Base-by-base conservation (phyloP, 2,888 invertebrate genomes). In the Plagodis pulveraria region DNA sequence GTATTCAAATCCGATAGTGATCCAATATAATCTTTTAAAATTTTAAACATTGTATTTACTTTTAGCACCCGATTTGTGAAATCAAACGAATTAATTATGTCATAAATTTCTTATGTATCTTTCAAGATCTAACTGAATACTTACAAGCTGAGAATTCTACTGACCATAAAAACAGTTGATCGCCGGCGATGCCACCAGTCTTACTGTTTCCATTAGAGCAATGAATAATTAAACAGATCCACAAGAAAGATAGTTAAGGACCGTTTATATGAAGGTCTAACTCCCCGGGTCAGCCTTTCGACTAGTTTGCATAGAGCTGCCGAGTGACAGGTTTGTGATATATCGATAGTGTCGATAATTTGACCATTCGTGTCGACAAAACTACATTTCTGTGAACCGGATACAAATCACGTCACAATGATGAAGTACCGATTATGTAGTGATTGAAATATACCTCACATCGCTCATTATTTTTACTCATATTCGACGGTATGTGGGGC, bases 261-360 rank as follows among this genome's bases (percentile, higher is more conserved):
- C 45, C 61, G 60, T 64, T 60, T 56, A 58, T 47, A 51, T 58
- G 65, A 59, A 62, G 65, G 66, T 58, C 49, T 52, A 63, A 63
- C 57, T n/a, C 54, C 54, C 48, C 54, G 59, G 65, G 62, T 55
- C 59, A 56, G 41, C 34, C 68, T 68, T 65, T 66, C 66, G 48
- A 69, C 63, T 65, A 50, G 65, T 69, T 66, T 63, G 69, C 65
- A 69, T 69, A 66, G 64, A 60, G 58, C 58, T 60, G 60, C 38
- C 60, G 12, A 51, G 46, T 48, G 49, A 57, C 56, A 9, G 7
- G 10, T 47, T 41, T 42, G 4, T 56, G 53, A 40, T 49, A 36
- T 58, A 55, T 63, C 61, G 58, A 58, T 63, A 51, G 40, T 48
- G 6, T 47, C 43, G 22, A 22, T 22, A 36, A 8, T 33, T 41